phyloP scores from a whole-genome alignment of 2,797 vertebrate species.

The Hydrocynus forskahlii region DNA sequence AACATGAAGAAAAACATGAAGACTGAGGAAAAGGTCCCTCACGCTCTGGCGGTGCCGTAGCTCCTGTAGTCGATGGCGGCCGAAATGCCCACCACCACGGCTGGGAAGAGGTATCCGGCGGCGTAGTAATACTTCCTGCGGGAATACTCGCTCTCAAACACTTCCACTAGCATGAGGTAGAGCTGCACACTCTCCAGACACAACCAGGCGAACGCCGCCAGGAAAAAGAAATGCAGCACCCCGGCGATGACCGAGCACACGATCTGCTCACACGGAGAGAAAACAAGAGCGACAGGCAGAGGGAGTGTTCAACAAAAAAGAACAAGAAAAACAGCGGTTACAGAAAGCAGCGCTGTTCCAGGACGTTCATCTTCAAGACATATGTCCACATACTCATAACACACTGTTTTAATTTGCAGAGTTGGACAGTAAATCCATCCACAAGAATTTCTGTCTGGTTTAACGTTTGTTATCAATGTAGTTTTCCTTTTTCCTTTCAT shows the following conservation, averaged over 20 bases:
- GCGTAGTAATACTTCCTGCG: slow-evolving; percentile 98
- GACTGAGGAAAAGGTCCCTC: slow-evolving; percentile 82
- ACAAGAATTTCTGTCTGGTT: slow-evolving; percentile 5
- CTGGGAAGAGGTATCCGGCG: slow-evolving; percentile 95
- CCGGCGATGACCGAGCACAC: slow-evolving; percentile 97
- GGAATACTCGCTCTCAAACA: slow-evolving; percentile 99
- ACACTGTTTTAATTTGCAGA: slow-evolving; percentile 9
- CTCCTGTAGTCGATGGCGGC: slow-evolving; percentile 96
- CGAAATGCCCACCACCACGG: slow-evolving; percentile 94
- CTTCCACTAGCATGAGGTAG: slow-evolving; percentile 98
- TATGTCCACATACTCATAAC: slow-evolving; percentile 18
- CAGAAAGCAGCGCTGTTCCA: slow-evolving; percentile 25
- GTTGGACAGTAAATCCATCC: slow-evolving; percentile 2
- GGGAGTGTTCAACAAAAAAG: background rate
- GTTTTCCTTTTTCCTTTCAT: background rate
- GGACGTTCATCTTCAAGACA: slow-evolving; percentile 13
- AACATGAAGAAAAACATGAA: slow-evolving; percentile 91
- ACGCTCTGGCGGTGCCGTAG: slow-evolving; percentile 95
- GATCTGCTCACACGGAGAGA: slow-evolving; percentile 79
- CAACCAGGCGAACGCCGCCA: slow-evolving; percentile 99
- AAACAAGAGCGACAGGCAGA: slow-evolving; percentile 24
- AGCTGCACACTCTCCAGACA: slow-evolving; percentile 98
- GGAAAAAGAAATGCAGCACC: slow-evolving; percentile 98
- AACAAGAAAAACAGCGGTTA: background rate
- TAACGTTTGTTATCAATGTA: background rate